phyloP scores from a whole-genome alignment of 2,888 invertebrate species.

The Caenorhabditis zanzibari region DNA sequence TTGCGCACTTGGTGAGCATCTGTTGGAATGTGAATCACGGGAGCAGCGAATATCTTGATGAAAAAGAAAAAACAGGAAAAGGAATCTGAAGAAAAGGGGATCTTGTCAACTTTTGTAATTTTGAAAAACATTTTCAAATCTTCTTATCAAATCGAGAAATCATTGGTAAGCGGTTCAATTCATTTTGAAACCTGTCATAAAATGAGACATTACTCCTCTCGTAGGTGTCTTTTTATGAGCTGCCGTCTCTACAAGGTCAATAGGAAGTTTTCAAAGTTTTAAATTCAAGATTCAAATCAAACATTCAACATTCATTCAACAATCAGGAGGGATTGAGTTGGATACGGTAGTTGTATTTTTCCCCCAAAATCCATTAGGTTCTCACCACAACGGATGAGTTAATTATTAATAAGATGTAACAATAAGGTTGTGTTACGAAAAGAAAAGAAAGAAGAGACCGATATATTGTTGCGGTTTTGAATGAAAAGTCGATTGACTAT shows the following conservation, averaged over 20 bases:
- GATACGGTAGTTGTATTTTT: conserved; percentile 26
- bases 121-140: conserved; percentile 25
- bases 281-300: conserved; percentile 21
- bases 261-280: conserved; percentile 6
- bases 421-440: conserved; percentile 42
- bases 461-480: conserved; percentile 49
- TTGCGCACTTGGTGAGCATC: conserved; percentile 44
- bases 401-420: conserved; percentile 52
- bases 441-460: conserved; percentile 24
- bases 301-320: neutral
- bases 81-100: neutral
- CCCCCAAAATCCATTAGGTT: conserved; percentile 30
- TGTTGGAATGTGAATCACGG: conserved; percentile 27
- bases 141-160: conserved; percentile 40
- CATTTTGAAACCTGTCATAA: conserved; percentile 4
- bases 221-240: conserved; percentile 27
- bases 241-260: conserved; percentile 9
- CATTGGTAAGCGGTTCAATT: conserved; percentile 23
- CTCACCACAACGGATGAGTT: conserved; percentile 9
- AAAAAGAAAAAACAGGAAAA: neutral
- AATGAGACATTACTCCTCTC: conserved; percentile 13
- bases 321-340: neutral
- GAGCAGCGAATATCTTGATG: conserved; percentile 10
- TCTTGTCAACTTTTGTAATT: neutral
- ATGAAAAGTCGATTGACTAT: conserved; percentile 51